A percentile compares a stretch with the other conserved stretches of the same genome.
Evolutionary conservation across 2,888 invertebrate genomes (phyloP).

Genomic region (Laothoe populi): DNA sequence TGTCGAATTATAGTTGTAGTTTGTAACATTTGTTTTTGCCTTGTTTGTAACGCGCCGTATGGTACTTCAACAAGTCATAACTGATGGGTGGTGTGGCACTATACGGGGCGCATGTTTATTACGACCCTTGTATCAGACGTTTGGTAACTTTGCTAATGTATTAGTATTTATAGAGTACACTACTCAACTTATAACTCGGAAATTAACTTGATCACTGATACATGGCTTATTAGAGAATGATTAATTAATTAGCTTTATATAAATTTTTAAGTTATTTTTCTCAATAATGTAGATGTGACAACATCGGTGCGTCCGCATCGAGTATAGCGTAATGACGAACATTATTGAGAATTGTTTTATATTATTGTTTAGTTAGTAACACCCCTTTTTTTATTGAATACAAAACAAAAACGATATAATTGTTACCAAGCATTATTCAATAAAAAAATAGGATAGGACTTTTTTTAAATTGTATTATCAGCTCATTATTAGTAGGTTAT

Average conservation of each 20-base stretch:
- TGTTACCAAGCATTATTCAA: slow-evolving; percentile 85
- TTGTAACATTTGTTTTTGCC: slow-evolving; percentile 65
- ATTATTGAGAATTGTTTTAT: slow-evolving; percentile 75
- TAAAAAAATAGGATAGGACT: slow-evolving; percentile 77
- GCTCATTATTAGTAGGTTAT: slow-evolving; percentile 84
- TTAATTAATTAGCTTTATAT: slow-evolving; percentile 78
- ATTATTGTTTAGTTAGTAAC: slow-evolving; percentile 71
- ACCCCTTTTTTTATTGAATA: slow-evolving; percentile 80
- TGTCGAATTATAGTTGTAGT: slow-evolving; percentile 78
- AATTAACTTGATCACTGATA: slow-evolving; percentile 67
- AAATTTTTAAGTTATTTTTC: slow-evolving; percentile 78
- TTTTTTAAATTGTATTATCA: slow-evolving; percentile 84
- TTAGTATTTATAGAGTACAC: slow-evolving; percentile 48
- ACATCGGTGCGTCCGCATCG: slow-evolving; percentile 39
- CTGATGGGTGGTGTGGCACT: slow-evolving; percentile 31
- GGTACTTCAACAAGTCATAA: slow-evolving; percentile 21
- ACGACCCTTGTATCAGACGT: slow-evolving; percentile 62
- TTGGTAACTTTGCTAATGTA: slow-evolving; percentile 45
- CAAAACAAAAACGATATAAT: slow-evolving; percentile 79
- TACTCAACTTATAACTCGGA: slow-evolving; percentile 45
- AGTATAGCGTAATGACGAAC: slow-evolving; percentile 51
- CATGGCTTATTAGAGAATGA: slow-evolving; percentile 68
- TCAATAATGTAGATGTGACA: slow-evolving; percentile 60
- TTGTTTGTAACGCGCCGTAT: slow-evolving; percentile 43
- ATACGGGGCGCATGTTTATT: slow-evolving; percentile 38